Conservation (phyloP, 2,797 vertebrate species). For the Merluccius polli region DNA sequence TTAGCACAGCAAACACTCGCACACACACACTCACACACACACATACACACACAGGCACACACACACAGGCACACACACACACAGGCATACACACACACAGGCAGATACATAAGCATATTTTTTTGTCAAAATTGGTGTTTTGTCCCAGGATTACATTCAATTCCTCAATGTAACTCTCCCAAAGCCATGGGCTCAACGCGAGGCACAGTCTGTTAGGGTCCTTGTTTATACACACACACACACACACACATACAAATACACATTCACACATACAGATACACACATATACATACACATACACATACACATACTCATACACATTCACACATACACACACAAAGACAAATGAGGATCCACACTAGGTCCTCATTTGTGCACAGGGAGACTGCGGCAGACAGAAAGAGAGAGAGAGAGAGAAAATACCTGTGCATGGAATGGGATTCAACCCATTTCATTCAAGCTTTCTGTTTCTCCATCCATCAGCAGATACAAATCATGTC, state of each 20-base stretch:
- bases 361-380: too few relatives aligned
- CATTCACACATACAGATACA: too few relatives aligned
- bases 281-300: too few relatives aligned
- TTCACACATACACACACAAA: too few relatives aligned
- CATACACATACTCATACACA: too few relatives aligned
- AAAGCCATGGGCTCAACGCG: too few relatives aligned
- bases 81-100: neutral
- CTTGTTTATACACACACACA: too few relatives aligned
- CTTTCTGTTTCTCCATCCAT: neutral
- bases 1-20: slow-evolving; percentile 25
- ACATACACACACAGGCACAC: neutral
- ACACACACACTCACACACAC: slow-evolving; percentile 14
- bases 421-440: neutral
- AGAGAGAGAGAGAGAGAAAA: neutral
- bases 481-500: neutral
- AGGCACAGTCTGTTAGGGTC: too few relatives aligned
- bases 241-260: too few relatives aligned
- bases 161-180: neutral
- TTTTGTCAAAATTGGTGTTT: neutral
- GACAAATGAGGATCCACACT: too few relatives aligned
- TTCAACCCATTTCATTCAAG: neutral
- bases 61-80: neutral
- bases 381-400: neutral
- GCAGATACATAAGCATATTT: neutral
- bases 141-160: neutral